Conservation (phyloP, 23 tunicate genomes). For the Oikopleura dioica region DNA sequence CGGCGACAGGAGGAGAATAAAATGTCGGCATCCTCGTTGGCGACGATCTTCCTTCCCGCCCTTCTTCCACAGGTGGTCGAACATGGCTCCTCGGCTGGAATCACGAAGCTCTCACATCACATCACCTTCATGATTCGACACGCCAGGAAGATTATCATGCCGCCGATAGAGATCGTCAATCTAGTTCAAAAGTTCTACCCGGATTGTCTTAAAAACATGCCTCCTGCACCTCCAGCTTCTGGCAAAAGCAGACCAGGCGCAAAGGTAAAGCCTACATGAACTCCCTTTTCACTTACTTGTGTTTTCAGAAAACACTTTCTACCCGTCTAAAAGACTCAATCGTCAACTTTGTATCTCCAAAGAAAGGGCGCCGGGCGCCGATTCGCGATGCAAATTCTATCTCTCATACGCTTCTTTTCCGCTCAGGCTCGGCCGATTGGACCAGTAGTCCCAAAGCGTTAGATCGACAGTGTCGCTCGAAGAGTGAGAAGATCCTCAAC, state of each 20-base stretch:
- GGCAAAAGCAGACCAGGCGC: too few relatives aligned
- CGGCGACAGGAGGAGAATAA: background rate
- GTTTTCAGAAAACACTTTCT: too few relatives aligned
- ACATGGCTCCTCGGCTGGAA: background rate
- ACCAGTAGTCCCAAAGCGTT: background rate
- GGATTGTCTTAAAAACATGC: constrained; percentile 7
- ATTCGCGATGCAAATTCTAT: background rate
- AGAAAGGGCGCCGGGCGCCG: background rate
- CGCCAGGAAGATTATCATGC: background rate
- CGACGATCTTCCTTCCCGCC: background rate
- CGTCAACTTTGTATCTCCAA: background rate
- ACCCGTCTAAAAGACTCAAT: background rate
- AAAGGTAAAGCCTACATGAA: too few relatives aligned
- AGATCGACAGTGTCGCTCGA: background rate
- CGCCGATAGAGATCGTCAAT: constrained; percentile 5
- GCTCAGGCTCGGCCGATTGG: constrained; percentile 13
- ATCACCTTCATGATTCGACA: background rate
- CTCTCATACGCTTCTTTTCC: background rate
- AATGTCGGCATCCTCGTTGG: background rate
- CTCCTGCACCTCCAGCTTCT: background rate
- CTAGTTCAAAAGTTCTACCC: constrained; percentile 10
- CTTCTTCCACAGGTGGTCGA: background rate
- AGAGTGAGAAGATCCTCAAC: background rate
- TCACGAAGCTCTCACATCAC: background rate
- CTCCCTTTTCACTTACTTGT: too few relatives aligned